Evolutionary conservation across 2,888 invertebrate genomes (phyloP), one percentile per base, ranked within the genome.

Genomic region (Rhyacophila evoluta): DNA sequence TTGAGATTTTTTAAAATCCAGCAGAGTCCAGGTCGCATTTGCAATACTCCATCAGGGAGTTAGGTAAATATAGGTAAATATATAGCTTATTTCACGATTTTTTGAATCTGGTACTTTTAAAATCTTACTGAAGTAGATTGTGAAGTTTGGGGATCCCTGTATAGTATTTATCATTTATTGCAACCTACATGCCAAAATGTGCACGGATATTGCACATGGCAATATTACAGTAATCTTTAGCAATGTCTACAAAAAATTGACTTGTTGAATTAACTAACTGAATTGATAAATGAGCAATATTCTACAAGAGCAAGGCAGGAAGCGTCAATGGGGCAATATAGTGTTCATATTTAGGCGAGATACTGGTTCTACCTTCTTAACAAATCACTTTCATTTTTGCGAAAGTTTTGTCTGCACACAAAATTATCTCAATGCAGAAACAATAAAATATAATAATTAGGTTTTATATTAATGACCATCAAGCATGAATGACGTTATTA

Each of bases 361-460:
- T 55, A 55, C 55, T 25, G 55, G 55, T 55, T 55, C 41, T 41
- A 41, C 41, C 41, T 41, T 41, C 41, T 15, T 15, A 41, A 15
- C 15, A 19, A 41, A 41, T 55, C 55, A 55, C 55, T 55, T 55
- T 55, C 55, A 55, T 55, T 55, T 55, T 55, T 55, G 55, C 55
- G 55, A 55, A 55, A 55, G 55, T 55, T 55, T 55, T 10, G 55
- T 19, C 2, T 55, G 55, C 55, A 25, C 4, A 6, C 41, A 41
- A 8, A 8, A 0, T 55, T 55, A n/a, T 55, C 10, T 55, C 55
- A 55, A 55, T 25, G 10, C 10, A 25, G 55, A 55, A 55, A 55
- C 55, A 55, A 55, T 55, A 55, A 55, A 55, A 55, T 55, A 25
- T 55, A 55, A 55, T 25, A 55, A 55, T 55, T 55, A 55, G 25